Evolutionary conservation across 2,113 vertebrate species (phyloP).

Genomic region (Hylia prasina): DNA sequence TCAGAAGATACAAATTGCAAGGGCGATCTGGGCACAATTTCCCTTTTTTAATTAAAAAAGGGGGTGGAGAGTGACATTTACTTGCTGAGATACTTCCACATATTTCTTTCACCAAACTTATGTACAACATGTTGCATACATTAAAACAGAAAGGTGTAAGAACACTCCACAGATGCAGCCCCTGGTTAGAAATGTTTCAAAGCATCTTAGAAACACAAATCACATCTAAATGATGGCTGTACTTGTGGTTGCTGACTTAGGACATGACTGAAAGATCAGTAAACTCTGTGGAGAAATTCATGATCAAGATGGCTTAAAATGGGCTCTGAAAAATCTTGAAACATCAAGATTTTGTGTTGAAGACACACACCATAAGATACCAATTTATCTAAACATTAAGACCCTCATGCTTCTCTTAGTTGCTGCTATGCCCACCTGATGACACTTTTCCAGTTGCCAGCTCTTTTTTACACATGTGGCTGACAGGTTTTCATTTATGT

Average conservation of each 20-base stretch:
- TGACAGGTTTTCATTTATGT: not conserved
- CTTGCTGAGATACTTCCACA: not conserved
- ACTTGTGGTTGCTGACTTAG: constrained; percentile 23
- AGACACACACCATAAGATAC: not conserved
- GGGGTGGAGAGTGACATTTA: fast-evolving
- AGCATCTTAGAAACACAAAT: constrained; percentile 51
- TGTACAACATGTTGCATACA: not conserved
- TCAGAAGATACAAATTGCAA: not conserved
- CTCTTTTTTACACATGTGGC: not conserved
- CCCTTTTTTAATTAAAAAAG: not conserved
- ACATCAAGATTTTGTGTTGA: no score
- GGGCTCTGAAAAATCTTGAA: not conserved
- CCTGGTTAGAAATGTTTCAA: constrained; percentile 4
- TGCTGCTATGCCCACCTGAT: not conserved
- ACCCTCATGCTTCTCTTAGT: not conserved
- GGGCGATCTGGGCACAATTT: not conserved
- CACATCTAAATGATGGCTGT: constrained; percentile 29
- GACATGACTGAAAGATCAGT: not conserved
- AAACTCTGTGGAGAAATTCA: not conserved
- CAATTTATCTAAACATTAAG: not conserved
- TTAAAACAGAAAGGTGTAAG: not conserved
- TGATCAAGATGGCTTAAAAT: not conserved
- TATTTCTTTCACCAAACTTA: not conserved
- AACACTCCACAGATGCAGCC: not conserved
- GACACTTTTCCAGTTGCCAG: not conserved